Conservation (phyloP, 2,113 vertebrate species). For the Holacanthus passer region DNA sequence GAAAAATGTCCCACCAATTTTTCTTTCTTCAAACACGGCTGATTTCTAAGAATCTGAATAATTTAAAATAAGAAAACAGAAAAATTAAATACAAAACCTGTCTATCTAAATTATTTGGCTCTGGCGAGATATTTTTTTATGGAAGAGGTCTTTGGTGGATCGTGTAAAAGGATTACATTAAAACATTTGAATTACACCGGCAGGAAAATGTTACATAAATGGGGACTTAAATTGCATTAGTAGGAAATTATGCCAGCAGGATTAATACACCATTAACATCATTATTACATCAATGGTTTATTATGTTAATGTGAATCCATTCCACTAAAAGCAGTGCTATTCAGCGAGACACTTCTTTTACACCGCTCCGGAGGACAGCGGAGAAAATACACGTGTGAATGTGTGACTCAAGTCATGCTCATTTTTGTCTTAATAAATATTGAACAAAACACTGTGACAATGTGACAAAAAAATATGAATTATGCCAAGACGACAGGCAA, state of each 20-base stretch:
- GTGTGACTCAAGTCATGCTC: neutral
- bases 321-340: neutral
- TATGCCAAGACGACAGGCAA: constrained; percentile 4
- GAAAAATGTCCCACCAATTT: neutral
- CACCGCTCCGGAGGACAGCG: neutral
- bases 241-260: neutral
- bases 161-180: neutral
- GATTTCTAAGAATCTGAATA: neutral
- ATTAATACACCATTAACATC: constrained; percentile 14
- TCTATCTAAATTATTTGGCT: neutral
- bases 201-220: neutral
- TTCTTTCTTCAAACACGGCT: neutral
- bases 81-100: neutral
- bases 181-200: neutral
- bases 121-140: neutral
- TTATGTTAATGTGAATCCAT: neutral
- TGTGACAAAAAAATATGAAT: neutral
- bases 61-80: neutral
- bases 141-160: neutral
- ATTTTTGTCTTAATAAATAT: neutral
- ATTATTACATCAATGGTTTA: neutral
- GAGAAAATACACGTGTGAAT: neutral
- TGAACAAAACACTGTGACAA: neutral
- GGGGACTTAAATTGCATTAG: neutral
- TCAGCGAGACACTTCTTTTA: neutral